Evolutionary conservation across 2,797 vertebrate species (phyloP).

Genomic region (Phalanger gymnotis): DNA sequence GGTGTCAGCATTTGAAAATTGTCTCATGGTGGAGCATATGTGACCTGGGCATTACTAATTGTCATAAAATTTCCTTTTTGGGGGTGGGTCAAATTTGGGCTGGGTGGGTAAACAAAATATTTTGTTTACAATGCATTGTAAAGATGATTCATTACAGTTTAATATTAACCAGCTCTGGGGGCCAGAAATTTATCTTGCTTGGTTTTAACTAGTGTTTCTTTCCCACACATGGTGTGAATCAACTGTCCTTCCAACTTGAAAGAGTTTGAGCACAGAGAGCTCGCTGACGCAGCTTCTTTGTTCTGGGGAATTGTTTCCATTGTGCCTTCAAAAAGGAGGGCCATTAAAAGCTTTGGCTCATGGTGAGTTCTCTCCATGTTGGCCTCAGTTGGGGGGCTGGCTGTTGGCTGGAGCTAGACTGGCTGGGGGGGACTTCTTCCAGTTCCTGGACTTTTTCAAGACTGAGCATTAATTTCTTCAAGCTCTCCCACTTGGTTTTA

Average conservation of each 20-base stretch:
- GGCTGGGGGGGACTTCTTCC: constrained; percentile 53
- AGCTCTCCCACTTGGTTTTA: constrained; percentile 41
- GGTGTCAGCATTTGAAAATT: constrained; percentile 65
- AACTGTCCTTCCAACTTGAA: constrained; percentile 84
- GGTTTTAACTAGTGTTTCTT: constrained; percentile 75
- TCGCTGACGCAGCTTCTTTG: constrained; percentile 81
- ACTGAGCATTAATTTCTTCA: constrained; percentile 41
- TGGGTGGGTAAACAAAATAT: constrained; percentile 64
- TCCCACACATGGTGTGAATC: constrained; percentile 85
- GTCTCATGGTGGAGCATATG: constrained; percentile 65
- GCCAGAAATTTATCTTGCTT: constrained; percentile 77
- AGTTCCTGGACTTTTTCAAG: constrained; percentile 51
- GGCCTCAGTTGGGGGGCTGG: constrained; percentile 62
- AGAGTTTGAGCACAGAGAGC: constrained; percentile 69
- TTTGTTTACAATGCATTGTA: constrained; percentile 76
- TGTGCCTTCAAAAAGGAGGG: constrained; percentile 75
- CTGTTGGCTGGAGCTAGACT: constrained; percentile 49
- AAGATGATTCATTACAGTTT: constrained; percentile 80
- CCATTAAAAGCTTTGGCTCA: constrained; percentile 71
- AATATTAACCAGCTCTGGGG: constrained; percentile 80
- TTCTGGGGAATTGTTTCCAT: constrained; percentile 83
- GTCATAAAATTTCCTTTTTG: constrained; percentile 66
- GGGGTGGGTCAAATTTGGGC: constrained; percentile 47
- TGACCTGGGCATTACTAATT: constrained; percentile 66
- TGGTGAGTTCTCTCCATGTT: constrained; percentile 72